phyloP scores from a whole-genome alignment of 1,140 invertebrate species.

The Bombus pascuorum region DNA sequence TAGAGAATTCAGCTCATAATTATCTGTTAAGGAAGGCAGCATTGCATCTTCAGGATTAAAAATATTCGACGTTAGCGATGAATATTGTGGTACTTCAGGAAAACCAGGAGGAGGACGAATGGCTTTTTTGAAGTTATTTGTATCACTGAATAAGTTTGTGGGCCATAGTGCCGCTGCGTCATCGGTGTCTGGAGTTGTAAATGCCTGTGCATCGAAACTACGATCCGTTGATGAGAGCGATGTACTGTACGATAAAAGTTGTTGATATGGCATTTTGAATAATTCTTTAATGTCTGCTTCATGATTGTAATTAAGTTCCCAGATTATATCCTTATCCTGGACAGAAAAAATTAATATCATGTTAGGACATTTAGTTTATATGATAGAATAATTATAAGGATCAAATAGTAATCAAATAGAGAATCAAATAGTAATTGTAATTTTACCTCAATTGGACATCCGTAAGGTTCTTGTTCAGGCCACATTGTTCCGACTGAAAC shows the following conservation, averaged over 20 bases:
- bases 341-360: neutral
- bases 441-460: neutral
- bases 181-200: neutral
- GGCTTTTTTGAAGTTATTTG: neutral
- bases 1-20: accelerated
- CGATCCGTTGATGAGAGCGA: neutral
- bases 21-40: accelerated
- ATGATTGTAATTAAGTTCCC: neutral
- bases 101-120: slow-evolving; percentile 7
- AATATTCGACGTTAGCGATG: neutral
- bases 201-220: neutral
- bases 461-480: neutral
- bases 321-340: neutral
- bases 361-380: neutral
- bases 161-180: accelerated
- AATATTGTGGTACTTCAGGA: neutral
- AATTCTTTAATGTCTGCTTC: neutral
- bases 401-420: too few relatives aligned
- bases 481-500: neutral
- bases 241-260: neutral
- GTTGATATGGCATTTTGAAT: neutral
- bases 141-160: accelerated
- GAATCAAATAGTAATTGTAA: neutral
- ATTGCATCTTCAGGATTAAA: accelerated
- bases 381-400: neutral